These are phyloP conservation scores for Phalacrocorax aristotelis DNA, from an alignment of 2,113 vertebrate species.

Conservation along the genomic window DNA sequence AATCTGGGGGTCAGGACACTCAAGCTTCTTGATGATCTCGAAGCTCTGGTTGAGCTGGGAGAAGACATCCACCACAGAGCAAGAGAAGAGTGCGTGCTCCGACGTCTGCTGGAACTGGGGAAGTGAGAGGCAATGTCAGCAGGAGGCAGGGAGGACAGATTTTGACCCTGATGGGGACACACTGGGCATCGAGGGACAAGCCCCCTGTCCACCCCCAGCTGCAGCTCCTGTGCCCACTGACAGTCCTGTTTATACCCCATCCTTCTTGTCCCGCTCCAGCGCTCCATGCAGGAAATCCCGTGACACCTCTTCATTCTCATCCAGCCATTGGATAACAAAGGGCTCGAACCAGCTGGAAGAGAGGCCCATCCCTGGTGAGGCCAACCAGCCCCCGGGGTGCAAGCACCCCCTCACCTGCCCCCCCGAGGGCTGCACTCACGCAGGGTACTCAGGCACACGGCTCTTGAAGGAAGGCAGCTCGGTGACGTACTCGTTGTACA, in stretches of 20 bases:
- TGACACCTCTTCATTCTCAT: constrained; percentile 98
- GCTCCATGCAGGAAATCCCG: constrained; percentile 95
- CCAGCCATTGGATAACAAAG: constrained; percentile 98
- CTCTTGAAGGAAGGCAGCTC: constrained; percentile 95
- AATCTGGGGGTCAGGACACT: constrained; percentile 96
- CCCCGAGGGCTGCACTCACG: constrained; percentile 79
- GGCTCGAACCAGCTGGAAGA: constrained; percentile 93
- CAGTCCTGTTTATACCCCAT: constrained; percentile 82
- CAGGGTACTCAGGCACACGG: constrained; percentile 93
- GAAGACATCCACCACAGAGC: constrained; percentile 97
- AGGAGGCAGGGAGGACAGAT: neutral
- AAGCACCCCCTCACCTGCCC: neutral
- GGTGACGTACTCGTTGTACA: constrained; percentile 97
- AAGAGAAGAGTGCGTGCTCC: constrained; percentile 95
- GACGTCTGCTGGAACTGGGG: constrained; percentile 96
- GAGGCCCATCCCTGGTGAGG: neutral
- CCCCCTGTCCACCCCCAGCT: fast-evolving
- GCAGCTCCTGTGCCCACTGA: neutral
- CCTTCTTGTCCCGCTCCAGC: constrained; percentile 97
- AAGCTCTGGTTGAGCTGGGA: constrained; percentile 99
- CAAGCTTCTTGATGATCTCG: constrained; percentile 97
- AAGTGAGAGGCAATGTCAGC: neutral
- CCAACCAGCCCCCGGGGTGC: neutral
- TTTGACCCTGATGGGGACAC: neutral
- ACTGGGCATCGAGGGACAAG: neutral